Conservation (phyloP, 2,888 invertebrate species). For the Drosophila mayaguana region DNA sequence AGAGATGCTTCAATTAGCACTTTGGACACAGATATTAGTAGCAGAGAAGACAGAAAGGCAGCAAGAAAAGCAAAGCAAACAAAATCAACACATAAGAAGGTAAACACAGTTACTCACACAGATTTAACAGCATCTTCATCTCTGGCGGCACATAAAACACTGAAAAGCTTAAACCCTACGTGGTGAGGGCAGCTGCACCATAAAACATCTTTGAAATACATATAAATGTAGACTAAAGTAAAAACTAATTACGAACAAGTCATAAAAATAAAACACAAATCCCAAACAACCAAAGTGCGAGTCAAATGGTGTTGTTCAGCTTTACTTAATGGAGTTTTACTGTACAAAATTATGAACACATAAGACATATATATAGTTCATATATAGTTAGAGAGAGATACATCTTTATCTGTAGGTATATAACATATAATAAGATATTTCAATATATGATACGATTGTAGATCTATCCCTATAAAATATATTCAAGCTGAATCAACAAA, state of each 20-base stretch:
- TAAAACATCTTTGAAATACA: constrained; percentile 52
- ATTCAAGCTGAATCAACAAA: constrained; percentile 38
- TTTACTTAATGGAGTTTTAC: constrained; percentile 38
- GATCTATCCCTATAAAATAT: background rate
- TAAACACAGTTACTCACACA: constrained; percentile 56
- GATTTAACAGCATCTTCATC: constrained; percentile 51
- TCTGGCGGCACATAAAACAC: constrained; percentile 43
- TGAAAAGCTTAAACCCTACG: constrained; percentile 16
- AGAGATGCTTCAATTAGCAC: constrained; percentile 75
- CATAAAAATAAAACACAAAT: constrained; percentile 50
- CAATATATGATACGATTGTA: background rate
- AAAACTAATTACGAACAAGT: constrained; percentile 70
- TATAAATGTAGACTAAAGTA: constrained; percentile 53
- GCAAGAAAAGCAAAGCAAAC: background rate
- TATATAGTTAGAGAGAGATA: background rate
- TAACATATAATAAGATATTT: background rate
- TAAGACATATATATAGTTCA: no score
- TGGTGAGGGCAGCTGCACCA: constrained; percentile 30
- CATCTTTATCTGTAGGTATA: background rate
- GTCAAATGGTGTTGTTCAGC: constrained; percentile 36
- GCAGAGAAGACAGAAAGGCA: constrained; percentile 37
- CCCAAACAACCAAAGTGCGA: constrained; percentile 59
- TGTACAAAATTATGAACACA: constrained; percentile 9
- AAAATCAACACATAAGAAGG: background rate
- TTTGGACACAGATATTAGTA: constrained; percentile 77